Conservation (phyloP, 2,113 vertebrate genomes). For the Pluvianellus socialis region DNA sequence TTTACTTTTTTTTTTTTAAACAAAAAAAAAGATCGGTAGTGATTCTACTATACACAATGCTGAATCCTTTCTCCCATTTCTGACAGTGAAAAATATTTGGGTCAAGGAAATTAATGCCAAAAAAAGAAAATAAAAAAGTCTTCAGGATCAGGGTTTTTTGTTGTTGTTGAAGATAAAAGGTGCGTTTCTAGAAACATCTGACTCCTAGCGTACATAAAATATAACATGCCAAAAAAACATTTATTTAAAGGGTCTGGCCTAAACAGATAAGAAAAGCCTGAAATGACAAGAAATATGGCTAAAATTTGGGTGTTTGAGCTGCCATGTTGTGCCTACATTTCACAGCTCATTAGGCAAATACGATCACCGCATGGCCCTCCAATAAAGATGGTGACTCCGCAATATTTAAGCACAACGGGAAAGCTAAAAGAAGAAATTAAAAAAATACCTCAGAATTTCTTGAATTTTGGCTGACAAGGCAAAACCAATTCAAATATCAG, state of each 20-base stretch:
- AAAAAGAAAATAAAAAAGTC: not conserved
- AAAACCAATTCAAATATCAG: not conserved
- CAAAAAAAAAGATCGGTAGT: not conserved
- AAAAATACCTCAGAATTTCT: conserved; percentile 2
- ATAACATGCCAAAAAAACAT: not conserved
- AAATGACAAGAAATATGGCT: not conserved
- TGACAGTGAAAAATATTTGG: not conserved
- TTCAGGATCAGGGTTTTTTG: not conserved
- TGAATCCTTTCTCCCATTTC: not conserved
- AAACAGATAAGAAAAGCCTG: conserved; percentile 10
- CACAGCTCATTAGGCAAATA: conserved; percentile 42
- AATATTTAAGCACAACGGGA: not conserved
- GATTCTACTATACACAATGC: not conserved
- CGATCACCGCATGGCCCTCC: not conserved
- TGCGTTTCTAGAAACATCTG: not conserved
- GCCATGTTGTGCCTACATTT: conserved; percentile 7
- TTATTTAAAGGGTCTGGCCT: conserved; percentile 11
- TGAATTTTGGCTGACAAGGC: conserved; percentile 5
- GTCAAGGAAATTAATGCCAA: conserved; percentile 17
- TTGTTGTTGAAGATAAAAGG: not conserved
- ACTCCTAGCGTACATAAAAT: not conserved
- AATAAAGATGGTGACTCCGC: not conserved
- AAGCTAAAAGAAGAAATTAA: not conserved
- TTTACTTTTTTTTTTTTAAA: not conserved
- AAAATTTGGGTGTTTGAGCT: not conserved